Evolutionary conservation across 2,113 vertebrate species (phyloP).

Genomic region (Candoia aspera): DNA sequence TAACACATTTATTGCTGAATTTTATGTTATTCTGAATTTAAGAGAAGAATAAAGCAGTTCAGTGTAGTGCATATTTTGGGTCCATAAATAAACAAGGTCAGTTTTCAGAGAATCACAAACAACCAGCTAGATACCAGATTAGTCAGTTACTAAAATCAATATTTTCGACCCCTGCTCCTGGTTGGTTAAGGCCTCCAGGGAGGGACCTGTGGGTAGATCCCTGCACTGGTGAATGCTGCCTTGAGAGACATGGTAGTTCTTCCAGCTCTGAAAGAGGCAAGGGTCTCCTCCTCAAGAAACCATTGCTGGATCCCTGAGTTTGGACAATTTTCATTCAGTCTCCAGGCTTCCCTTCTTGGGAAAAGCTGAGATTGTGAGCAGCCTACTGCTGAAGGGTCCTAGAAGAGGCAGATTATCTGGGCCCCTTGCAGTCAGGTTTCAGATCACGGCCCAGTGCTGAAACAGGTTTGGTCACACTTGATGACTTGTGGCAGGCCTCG

Average conservation of each 20-base stretch:
- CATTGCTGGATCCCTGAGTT: not conserved
- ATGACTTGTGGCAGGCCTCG: not conserved
- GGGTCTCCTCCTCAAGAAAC: not conserved
- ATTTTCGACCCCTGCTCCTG: not conserved
- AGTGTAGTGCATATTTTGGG: constrained; percentile 44
- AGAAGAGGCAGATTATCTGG: too few species aligned
- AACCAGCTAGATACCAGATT: not conserved
- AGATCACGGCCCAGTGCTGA: not conserved
- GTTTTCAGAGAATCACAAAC: not conserved
- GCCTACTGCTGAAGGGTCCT: not conserved
- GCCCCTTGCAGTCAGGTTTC: not conserved
- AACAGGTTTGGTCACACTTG: not conserved
- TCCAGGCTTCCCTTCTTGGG: not conserved
- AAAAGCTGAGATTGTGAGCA: not conserved
- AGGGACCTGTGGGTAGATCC: not conserved
- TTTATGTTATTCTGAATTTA: constrained; percentile 50
- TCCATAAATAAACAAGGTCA: constrained; percentile 63
- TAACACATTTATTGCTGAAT: constrained; percentile 61
- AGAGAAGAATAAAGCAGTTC: not conserved
- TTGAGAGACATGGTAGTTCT: not conserved
- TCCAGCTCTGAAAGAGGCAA: not conserved
- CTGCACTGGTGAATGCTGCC: not conserved
- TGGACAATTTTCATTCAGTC: not conserved
- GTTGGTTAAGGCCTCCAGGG: not conserved
- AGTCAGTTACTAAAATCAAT: not conserved